phyloP scores from a whole-genome alignment of 2,113 vertebrate species.

The Syrrhaptes paradoxus region DNA sequence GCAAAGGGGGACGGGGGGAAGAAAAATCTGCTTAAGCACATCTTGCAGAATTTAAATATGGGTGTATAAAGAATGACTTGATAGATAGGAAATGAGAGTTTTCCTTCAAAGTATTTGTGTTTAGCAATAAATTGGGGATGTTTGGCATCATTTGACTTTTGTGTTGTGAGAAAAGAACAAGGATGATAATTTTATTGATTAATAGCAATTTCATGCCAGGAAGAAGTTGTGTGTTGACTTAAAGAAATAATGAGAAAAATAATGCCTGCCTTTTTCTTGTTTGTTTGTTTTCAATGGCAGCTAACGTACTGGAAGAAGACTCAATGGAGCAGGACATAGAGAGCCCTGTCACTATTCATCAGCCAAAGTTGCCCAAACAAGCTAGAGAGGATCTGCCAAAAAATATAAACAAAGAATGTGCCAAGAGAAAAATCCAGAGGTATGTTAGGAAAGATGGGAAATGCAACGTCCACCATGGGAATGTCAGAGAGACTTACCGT shows the following conservation, averaged over 20 bases:
- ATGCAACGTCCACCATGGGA: constrained; percentile 98
- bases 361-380: constrained; percentile 92
- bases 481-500: constrained; percentile 94
- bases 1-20: neutral
- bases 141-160: neutral
- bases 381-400: constrained; percentile 87
- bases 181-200: neutral
- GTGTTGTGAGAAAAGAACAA: neutral
- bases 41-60: neutral
- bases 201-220: neutral
- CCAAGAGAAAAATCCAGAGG: constrained; percentile 89
- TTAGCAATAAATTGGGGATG: neutral
- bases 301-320: constrained; percentile 83
- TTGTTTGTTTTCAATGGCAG: constrained; percentile 73
- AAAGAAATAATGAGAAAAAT: constrained; percentile 10
- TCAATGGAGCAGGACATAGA: constrained; percentile 99
- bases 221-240: neutral
- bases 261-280: constrained; percentile 39
- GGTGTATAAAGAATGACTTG: neutral
- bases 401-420: constrained; percentile 81
- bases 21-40: neutral
- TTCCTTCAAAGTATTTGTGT: neutral
- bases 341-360: constrained; percentile 87
- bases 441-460: constrained; percentile 98
- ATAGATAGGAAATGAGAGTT: neutral